phyloP scores from a whole-genome alignment of 2,797 vertebrate genomes.

The Babyrousa celebensis region DNA sequence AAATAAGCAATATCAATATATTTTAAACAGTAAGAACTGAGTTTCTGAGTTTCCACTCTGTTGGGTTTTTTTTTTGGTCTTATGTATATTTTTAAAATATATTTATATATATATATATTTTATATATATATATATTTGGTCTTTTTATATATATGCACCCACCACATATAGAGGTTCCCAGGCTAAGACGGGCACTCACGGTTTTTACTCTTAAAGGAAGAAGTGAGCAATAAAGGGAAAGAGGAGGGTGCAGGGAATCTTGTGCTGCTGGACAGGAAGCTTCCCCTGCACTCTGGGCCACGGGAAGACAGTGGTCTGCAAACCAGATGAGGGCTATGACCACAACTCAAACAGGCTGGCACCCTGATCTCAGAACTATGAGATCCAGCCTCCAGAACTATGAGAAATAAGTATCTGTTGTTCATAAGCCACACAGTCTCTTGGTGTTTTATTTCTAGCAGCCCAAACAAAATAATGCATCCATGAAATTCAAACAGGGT shows the following conservation, averaged over 20 bases:
- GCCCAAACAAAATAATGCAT: not conserved
- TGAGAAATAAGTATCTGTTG: not conserved
- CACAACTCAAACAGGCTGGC: not conserved
- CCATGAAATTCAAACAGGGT: not conserved
- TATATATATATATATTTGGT: too few species aligned
- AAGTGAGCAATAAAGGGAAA: not conserved
- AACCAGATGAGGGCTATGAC: not conserved
- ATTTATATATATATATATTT: too few species aligned
- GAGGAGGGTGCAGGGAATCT: not conserved
- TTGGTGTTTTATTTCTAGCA: not conserved
- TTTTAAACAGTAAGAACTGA: not conserved
- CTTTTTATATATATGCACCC: too few species aligned
- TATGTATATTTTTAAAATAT: too few species aligned
- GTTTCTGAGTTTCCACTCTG: not conserved
- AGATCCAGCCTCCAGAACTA: not conserved
- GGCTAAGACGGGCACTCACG: too few species aligned
- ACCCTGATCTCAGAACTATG: not conserved
- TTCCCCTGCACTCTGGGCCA: not conserved
- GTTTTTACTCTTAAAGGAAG: not conserved
- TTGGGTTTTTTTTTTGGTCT: too few species aligned
- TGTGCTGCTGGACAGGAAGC: too few species aligned
- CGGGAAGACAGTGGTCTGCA: rapidly evolving
- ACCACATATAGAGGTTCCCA: too few species aligned
- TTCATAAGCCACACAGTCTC: not conserved
- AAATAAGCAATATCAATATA: not conserved